A percentile compares a stretch with the other conserved stretches of the same genome.
phyloP scores from a whole-genome alignment of 2,888 invertebrate species.

The Melipona bicolor region DNA sequence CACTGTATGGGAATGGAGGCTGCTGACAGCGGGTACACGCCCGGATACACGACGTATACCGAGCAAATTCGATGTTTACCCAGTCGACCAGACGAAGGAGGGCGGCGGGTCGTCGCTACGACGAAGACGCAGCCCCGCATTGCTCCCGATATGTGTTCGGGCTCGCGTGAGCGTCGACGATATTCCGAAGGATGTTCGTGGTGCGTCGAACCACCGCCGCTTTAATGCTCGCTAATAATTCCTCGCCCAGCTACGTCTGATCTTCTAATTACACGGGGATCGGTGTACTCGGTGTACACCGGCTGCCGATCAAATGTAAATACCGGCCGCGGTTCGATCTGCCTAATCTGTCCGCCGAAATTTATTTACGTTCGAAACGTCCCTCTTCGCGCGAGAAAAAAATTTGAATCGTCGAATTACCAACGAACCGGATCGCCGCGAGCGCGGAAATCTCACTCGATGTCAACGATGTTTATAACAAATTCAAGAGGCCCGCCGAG shows the following conservation, averaged over 20 bases:
- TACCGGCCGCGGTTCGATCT: background rate
- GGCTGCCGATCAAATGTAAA: background rate
- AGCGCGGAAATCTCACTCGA: background rate
- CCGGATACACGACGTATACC: conserved; percentile 31
- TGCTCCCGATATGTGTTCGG: conserved; percentile 45
- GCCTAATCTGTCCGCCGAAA: background rate
- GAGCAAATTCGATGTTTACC: conserved; percentile 54
- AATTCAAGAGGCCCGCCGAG: background rate
- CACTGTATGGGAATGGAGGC: conserved; percentile 38
- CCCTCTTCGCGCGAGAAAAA: too few species aligned
- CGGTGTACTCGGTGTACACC: conserved; percentile 1
- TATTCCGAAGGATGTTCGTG: conserved; percentile 44
- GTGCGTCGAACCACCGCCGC: conserved; percentile 17
- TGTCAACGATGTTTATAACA: background rate
- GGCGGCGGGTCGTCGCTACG: conserved; percentile 43
- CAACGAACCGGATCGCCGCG: background rate
- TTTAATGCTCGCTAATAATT: conserved; percentile 31
- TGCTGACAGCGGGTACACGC: conserved; percentile 27
- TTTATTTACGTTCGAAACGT: background rate
- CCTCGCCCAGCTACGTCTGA: conserved; percentile 1
- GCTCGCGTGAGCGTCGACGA: conserved; percentile 68
- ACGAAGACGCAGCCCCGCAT: conserved; percentile 72
- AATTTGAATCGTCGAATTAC: background rate
- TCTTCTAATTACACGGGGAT: conserved; percentile 18
- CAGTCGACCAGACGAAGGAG: conserved; percentile 31